Evolutionary conservation across 2,113 vertebrate species (phyloP).

Genomic region (Chaetodon trifascialis): DNA sequence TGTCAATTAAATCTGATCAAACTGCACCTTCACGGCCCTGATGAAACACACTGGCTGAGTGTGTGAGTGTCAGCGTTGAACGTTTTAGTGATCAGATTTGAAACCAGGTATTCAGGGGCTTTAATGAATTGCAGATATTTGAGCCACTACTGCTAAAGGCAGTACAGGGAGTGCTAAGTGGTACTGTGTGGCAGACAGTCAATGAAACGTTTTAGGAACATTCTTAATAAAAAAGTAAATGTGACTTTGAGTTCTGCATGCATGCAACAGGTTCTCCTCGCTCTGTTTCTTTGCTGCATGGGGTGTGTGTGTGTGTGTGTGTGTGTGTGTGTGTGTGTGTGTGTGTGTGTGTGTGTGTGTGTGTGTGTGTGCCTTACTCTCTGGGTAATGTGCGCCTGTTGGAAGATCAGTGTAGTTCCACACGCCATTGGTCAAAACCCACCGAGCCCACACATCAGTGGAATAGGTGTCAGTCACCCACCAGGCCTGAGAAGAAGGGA

Average conservation of each 20-base stretch:
- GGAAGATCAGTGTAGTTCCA: conserved; percentile 79
- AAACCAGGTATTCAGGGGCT: neutral
- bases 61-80: too few relatives aligned
- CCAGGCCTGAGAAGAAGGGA: conserved; percentile 75
- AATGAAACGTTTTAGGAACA: neutral
- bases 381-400: conserved; percentile 27
- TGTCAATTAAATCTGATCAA: neutral
- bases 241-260: neutral
- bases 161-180: neutral
- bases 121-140: neutral
- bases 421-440: conserved; percentile 23
- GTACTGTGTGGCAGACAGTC: neutral
- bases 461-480: conserved; percentile 50
- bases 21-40: neutral
- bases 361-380: conserved; percentile 58
- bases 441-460: conserved; percentile 83
- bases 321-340: conserved; percentile 15
- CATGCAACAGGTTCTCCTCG: neutral
- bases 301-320: too few relatives aligned
- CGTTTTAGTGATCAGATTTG: too few relatives aligned
- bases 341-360: neutral
- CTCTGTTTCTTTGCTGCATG: neutral
- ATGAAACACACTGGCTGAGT: neutral
- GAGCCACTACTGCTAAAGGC: neutral
- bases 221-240: neutral